These are phyloP conservation scores for Lycocorax pyrrhopterus DNA, from an alignment of 2,113 vertebrate species.

Conservation along the genomic window DNA sequence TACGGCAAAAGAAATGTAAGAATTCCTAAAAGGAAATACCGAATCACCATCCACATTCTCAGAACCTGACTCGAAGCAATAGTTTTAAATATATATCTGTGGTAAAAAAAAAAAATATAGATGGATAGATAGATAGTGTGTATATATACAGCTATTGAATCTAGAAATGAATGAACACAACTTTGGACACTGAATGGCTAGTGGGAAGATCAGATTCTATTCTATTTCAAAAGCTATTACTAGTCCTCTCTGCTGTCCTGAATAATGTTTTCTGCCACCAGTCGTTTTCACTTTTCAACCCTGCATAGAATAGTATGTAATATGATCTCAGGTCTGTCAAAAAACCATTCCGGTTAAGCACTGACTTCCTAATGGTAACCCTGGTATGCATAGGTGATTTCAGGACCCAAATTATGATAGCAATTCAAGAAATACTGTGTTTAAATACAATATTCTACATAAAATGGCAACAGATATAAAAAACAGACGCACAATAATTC, in stretches of 20 bases:
- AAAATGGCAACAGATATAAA: neutral
- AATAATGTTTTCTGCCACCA: neutral
- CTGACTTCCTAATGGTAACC: neutral
- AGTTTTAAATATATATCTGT: neutral
- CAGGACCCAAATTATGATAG: neutral
- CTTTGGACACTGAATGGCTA: neutral
- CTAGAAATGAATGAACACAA: constrained; percentile 2
- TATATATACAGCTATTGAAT: neutral
- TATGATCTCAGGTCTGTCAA: neutral
- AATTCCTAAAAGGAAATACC: neutral
- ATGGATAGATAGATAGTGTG: no score
- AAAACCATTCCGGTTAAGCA: neutral
- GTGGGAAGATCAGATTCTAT: neutral
- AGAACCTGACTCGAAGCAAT: neutral
- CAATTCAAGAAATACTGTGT: neutral
- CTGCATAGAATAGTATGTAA: neutral
- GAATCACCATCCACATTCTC: neutral
- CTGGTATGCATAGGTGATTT: neutral
- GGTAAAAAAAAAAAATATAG: neutral
- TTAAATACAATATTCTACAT: neutral
- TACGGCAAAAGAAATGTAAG: neutral
- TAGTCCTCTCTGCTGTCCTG: neutral
- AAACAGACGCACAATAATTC: neutral
- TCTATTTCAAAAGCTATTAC: neutral
- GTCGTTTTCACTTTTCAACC: neutral